Conservation (phyloP, 30 jellyfish, hydroid and myxozoan species). For the Nemopilema nomurai region DNA sequence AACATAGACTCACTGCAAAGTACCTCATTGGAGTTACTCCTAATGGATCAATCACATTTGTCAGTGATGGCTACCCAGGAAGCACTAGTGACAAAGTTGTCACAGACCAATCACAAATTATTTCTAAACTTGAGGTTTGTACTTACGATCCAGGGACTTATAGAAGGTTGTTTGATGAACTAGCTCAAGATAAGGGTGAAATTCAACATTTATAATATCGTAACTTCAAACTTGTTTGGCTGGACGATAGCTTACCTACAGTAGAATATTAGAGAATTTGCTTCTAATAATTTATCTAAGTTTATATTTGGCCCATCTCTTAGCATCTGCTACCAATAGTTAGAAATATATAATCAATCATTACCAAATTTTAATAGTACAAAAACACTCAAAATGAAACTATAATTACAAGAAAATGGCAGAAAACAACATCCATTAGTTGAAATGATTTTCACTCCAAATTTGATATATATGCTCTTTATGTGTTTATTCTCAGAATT, state of each 20-base stretch:
- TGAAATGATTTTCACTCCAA: not conserved
- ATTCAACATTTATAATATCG: not conserved
- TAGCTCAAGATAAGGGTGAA: not conserved
- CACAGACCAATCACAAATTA: slow-evolving; percentile 21
- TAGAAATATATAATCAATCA: not conserved
- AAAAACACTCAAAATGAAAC: not conserved
- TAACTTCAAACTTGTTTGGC: not conserved
- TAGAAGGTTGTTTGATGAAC: not conserved
- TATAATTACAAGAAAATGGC: not conserved
- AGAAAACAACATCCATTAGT: not conserved
- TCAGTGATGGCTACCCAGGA: slow-evolving; percentile 45
- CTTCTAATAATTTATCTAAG: not conserved
- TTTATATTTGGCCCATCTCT: not conserved
- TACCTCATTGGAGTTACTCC: slow-evolving; percentile 39
- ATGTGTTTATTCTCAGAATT: not conserved
- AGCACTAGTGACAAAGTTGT: slow-evolving; percentile 38
- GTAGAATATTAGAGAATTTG: not conserved
- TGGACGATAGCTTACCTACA: not conserved
- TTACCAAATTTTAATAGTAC: not conserved
- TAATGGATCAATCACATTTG: slow-evolving; percentile 41
- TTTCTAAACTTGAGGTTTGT: slow-evolving; percentile 17
- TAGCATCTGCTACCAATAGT: not conserved
- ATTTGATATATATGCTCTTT: not conserved
- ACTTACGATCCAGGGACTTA: not conserved
- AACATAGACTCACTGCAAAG: slow-evolving; percentile 26